Conservation (phyloP, 2,888 invertebrate genomes). For the Dusona sp. region DNA sequence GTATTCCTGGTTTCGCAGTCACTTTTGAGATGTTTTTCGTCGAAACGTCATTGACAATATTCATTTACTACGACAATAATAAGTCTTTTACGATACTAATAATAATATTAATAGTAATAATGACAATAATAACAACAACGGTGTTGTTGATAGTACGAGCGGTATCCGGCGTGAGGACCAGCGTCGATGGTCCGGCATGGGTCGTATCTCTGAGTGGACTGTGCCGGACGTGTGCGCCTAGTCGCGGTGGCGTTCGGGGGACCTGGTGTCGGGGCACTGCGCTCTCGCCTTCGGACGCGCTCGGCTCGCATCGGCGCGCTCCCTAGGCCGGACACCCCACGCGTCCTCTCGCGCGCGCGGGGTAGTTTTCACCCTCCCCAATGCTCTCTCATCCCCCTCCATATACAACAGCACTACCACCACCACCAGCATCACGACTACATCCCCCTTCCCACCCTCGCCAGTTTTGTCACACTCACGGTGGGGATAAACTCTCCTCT, state of each 20-base stretch:
- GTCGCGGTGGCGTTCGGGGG: constrained; percentile 80
- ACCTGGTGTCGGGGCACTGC: constrained; percentile 81
- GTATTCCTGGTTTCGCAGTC: constrained; percentile 1
- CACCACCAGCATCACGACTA: constrained; percentile 69
- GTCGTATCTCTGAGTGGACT: constrained; percentile 85
- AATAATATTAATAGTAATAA: constrained; percentile 7
- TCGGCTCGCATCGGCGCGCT: constrained; percentile 79
- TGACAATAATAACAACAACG: not conserved
- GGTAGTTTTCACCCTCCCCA: constrained; percentile 75
- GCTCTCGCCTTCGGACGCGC: constrained; percentile 81
- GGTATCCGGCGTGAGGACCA: constrained; percentile 76
- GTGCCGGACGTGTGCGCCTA: constrained; percentile 84
- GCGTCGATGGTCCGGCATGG: constrained; percentile 83
- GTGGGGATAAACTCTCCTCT: constrained; percentile 78
- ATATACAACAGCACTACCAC: constrained; percentile 12
- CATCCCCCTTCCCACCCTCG: constrained; percentile 71
- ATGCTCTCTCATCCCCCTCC: constrained; percentile 53
- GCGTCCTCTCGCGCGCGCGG: constrained; percentile 72
- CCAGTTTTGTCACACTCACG: constrained; percentile 79
- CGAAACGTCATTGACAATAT: constrained; percentile 2
- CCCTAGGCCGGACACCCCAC: constrained; percentile 80
- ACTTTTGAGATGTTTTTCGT: not conserved
- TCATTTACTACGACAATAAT: not conserved
- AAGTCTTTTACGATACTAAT: not conserved
- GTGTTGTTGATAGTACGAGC: constrained; percentile 21